A percentile compares a stretch with the other conserved stretches of the same genome.
Evolutionary conservation across 1,140 invertebrate genomes (phyloP).

Genomic region (Delia radicum): DNA sequence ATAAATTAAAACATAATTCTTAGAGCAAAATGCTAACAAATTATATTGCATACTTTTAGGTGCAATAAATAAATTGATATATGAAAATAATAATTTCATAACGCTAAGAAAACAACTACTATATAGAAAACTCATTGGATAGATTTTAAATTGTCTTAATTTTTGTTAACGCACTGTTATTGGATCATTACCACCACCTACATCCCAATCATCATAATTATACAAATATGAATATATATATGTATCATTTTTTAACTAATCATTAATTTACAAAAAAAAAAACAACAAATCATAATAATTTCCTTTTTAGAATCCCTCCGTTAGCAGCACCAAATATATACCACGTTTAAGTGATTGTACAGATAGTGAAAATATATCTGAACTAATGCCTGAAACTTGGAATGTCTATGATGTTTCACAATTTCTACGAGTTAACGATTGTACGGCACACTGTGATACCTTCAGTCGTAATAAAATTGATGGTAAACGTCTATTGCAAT

Average conservation of each 20-base stretch:
- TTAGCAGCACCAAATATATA: conserved; percentile 53
- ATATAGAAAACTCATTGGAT: no score
- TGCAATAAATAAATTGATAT: no score
- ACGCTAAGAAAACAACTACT: no score
- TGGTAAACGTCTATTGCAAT: conserved; percentile 73
- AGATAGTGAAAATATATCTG: conserved; percentile 49
- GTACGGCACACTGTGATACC: conserved; percentile 81
- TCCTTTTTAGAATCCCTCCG: conserved; percentile 46
- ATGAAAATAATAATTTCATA: no score
- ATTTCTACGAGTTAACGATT: conserved; percentile 87
- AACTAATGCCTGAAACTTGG: conserved; percentile 76
- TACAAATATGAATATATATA: background rate
- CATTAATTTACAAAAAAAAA: background rate
- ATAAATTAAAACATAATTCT: no score
- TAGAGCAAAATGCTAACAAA: no score
- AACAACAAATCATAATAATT: background rate
- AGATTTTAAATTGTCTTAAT: no score
- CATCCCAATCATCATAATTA: conserved; percentile 25
- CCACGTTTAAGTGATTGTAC: conserved; percentile 45
- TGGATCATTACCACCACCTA: conserved; percentile 34
- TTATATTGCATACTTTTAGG: no score
- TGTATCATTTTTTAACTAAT: background rate
- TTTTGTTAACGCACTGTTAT: conserved; percentile 48
- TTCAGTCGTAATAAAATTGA: conserved; percentile 75
- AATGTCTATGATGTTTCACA: conserved; percentile 80